Conservation (phyloP, 2,113 vertebrate species). For the Eulemur rufifrons region DNA sequence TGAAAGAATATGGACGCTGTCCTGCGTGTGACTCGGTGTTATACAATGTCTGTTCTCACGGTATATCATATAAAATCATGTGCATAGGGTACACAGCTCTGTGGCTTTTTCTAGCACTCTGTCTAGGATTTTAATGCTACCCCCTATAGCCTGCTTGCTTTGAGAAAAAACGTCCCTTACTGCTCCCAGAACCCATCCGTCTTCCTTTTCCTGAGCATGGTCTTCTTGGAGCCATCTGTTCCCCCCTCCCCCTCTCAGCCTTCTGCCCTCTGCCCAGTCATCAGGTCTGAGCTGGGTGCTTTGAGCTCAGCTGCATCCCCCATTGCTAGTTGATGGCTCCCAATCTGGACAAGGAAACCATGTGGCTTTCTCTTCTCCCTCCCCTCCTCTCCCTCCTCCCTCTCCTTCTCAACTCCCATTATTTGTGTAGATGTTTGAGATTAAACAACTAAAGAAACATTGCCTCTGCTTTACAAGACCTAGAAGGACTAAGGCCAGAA, state of each 20-base stretch:
- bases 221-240: constrained; percentile 14
- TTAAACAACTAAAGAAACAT: constrained; percentile 13
- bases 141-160: neutral
- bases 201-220: neutral
- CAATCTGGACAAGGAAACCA: constrained; percentile 42
- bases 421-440: constrained; percentile 69
- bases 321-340: constrained; percentile 58
- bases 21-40: neutral
- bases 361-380: neutral
- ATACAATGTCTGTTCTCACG: neutral
- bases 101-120: neutral
- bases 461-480: neutral
- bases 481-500: neutral
- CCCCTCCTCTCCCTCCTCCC: neutral
- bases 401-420: constrained; percentile 28
- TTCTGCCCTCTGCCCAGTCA: neutral
- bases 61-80: accelerated
- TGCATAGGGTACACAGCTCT: neutral
- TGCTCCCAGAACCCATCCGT: neutral
- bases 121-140: neutral
- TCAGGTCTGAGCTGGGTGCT: constrained; percentile 49
- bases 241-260: neutral
- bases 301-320: constrained; percentile 60
- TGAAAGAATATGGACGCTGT: neutral
- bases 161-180: neutral